phyloP scores from a whole-genome alignment of 1,140 invertebrate genomes.

The Anastrepha ludens region DNA sequence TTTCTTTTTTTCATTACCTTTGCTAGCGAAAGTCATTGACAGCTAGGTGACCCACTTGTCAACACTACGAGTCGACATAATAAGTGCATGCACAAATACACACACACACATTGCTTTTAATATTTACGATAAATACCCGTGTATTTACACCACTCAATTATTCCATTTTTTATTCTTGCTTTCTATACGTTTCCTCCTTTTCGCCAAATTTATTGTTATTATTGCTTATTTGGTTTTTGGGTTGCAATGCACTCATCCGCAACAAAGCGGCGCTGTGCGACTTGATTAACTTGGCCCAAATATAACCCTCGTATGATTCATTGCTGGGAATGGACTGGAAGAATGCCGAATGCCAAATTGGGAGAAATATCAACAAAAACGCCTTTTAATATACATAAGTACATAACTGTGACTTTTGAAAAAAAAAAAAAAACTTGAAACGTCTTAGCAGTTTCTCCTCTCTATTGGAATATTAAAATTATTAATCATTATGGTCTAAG shows the following conservation, averaged over 20 bases:
- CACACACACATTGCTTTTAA: too few species aligned
- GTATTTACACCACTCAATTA: not conserved
- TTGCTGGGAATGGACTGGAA: not conserved
- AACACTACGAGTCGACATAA: not conserved
- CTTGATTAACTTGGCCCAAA: conserved; percentile 2
- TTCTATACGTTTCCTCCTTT: not conserved
- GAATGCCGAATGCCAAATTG: not conserved
- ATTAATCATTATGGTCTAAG: too few species aligned
- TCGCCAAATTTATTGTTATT: conserved; percentile 12
- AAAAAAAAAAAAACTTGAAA: too few species aligned
- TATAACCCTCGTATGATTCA: not conserved
- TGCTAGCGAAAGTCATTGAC: not conserved
- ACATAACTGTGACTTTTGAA: not conserved
- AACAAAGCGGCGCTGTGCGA: not conserved
- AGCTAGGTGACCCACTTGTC: not conserved
- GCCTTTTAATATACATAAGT: not conserved
- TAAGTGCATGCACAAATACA: not conserved
- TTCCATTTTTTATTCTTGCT: not conserved
- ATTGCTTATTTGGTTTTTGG: not conserved
- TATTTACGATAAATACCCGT: too few species aligned
- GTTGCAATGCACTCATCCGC: not conserved
- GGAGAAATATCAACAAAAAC: not conserved
- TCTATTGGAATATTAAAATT: too few species aligned
- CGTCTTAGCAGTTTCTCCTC: too few species aligned
- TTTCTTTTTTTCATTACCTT: not conserved